These are phyloP conservation scores for Synanthedon formicaeformis DNA, from an alignment of 2,888 invertebrate species.

Conservation along the genomic window DNA sequence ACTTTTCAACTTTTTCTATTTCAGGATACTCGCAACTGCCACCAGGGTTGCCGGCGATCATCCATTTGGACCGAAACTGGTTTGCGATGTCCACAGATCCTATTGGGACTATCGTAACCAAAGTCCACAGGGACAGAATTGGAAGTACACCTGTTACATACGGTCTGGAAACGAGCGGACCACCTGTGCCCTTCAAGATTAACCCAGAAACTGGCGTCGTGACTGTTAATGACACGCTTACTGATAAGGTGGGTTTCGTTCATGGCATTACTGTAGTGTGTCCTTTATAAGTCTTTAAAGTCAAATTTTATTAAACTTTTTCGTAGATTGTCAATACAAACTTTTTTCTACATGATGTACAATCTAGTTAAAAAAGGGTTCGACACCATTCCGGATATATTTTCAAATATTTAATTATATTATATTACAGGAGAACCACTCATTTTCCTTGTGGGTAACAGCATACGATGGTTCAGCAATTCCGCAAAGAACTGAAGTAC, in stretches of 20 bases:
- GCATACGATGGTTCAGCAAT: slow-evolving; percentile 44
- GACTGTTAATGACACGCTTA: slow-evolving; percentile 81
- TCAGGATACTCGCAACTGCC: slow-evolving; percentile 59
- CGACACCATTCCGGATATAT: no score
- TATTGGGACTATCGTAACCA: slow-evolving; percentile 78
- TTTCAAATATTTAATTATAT: background rate
- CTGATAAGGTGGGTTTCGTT: slow-evolving; percentile 73
- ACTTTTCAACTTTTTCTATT: slow-evolving; percentile 11
- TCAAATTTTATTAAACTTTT: no score
- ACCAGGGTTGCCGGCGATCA: slow-evolving; percentile 73
- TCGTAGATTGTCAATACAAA: no score
- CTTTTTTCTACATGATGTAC: no score
- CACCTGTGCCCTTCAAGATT: slow-evolving; percentile 80
- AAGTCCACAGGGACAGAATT: slow-evolving; percentile 75
- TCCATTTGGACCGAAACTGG: slow-evolving; percentile 82
- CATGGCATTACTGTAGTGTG: slow-evolving; percentile 11
- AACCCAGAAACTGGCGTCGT: slow-evolving; percentile 81
- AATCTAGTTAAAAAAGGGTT: no score
- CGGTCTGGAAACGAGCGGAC: slow-evolving; percentile 74
- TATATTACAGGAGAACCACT: slow-evolving; percentile 42
- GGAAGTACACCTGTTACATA: slow-evolving; percentile 75
- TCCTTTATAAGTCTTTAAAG: no score
- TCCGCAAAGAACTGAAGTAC: slow-evolving; percentile 50
- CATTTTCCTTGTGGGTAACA: slow-evolving; percentile 58
- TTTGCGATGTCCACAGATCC: slow-evolving; percentile 77